These are phyloP conservation scores for Drosophila demipolita DNA, from an alignment of 2,888 invertebrate genomes.

Conservation along the genomic window DNA sequence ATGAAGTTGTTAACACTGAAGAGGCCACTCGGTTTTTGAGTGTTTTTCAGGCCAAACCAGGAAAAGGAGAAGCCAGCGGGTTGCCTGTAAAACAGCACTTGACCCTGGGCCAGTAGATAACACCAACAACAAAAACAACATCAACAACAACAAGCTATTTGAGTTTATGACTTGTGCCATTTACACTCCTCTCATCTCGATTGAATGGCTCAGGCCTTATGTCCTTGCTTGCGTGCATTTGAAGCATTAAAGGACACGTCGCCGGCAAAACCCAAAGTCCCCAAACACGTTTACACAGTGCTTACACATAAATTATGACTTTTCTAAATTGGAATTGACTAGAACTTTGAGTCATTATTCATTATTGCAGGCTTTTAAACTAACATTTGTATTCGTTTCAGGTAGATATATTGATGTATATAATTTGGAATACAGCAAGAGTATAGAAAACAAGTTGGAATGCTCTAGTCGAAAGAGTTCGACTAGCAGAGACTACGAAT, in stretches of 20 bases:
- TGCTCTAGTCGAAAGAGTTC: not conserved
- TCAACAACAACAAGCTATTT: conserved; percentile 34
- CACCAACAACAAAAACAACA: conserved; percentile 21
- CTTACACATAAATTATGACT: not conserved
- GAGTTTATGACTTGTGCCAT: conserved; percentile 67
- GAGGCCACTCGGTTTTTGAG: conserved; percentile 53
- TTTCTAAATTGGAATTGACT: not conserved
- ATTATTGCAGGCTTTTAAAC: not conserved
- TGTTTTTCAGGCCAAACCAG: conserved; percentile 44
- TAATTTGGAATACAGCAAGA: not conserved
- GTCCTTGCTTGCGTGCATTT: conserved; percentile 60
- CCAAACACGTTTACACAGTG: conserved; percentile 35
- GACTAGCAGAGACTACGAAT: not conserved
- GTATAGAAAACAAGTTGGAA: not conserved
- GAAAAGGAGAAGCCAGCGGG: conserved; percentile 47
- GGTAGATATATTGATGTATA: not conserved
- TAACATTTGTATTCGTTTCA: not conserved
- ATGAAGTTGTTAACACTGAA: conserved; percentile 53
- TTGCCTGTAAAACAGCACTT: conserved; percentile 49
- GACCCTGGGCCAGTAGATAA: conserved; percentile 54
- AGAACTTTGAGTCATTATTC: not conserved
- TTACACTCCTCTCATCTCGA: conserved; percentile 58
- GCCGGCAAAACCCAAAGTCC: conserved; percentile 5
- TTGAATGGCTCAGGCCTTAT: conserved; percentile 61
- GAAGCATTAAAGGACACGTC: conserved; percentile 60